These are phyloP conservation scores for Festucalex cinctus DNA, from an alignment of 2,113 vertebrate species.

Conservation along the genomic window DNA sequence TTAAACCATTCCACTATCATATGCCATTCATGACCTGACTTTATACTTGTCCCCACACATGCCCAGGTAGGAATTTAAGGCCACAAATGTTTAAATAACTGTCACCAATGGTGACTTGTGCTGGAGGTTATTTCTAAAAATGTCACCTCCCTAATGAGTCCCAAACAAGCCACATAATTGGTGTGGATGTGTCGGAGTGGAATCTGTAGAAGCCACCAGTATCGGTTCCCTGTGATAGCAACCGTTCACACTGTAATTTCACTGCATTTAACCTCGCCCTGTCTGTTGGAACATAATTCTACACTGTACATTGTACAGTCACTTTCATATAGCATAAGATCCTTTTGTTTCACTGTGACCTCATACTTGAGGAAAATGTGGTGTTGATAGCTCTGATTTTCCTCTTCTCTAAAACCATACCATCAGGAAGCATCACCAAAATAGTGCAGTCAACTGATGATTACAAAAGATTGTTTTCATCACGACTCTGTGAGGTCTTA, in stretches of 20 bases:
- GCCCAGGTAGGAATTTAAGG: neutral
- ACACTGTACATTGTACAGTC: neutral
- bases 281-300: neutral
- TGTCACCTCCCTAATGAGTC: neutral
- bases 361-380: neutral
- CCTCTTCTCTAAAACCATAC: too few relatives aligned
- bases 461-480: neutral
- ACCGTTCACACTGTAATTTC: conserved; percentile 1
- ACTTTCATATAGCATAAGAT: neutral
- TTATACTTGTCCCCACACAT: neutral
- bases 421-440: neutral
- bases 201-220: too few relatives aligned
- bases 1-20: neutral
- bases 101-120: neutral
- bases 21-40: neutral
- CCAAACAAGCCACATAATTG: conserved; percentile 5
- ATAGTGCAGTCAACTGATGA: neutral
- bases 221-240: too few relatives aligned
- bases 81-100: neutral
- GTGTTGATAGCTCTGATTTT: neutral
- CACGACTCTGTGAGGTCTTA: neutral
- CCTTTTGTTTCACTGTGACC: neutral
- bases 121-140: neutral
- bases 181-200: neutral
- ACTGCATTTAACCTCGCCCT: neutral